phyloP scores from a whole-genome alignment of 2,113 vertebrate genomes.

The Pluvianellus socialis region DNA sequence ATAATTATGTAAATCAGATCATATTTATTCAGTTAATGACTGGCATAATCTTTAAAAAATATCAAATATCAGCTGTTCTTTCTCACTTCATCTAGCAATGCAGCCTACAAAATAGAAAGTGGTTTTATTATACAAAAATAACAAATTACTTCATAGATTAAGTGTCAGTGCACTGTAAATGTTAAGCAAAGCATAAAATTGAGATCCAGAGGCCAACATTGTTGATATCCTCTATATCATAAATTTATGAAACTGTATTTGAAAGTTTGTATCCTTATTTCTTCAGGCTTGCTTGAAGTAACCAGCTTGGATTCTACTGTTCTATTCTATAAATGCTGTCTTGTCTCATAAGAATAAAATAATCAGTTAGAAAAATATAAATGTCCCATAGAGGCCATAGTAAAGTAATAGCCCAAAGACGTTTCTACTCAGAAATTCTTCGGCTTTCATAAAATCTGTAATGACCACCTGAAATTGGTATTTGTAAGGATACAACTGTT shows the following conservation, averaged over 20 bases:
- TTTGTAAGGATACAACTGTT: neutral
- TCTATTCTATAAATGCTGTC: neutral
- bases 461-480: neutral
- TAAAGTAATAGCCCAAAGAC: neutral
- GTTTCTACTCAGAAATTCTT: neutral
- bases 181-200: slow-evolving; percentile 33
- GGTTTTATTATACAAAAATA: neutral
- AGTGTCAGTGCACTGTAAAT: neutral
- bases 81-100: neutral
- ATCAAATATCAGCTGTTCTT: neutral
- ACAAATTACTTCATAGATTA: neutral
- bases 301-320: neutral
- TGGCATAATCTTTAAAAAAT: neutral
- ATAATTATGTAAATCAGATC: neutral
- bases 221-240: neutral
- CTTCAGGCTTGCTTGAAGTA: neutral
- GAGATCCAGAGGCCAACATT: neutral
- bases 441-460: neutral
- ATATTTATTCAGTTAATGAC: neutral
- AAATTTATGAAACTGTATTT: neutral
- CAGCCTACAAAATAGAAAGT: neutral
- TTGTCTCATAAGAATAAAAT: neutral
- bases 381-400: neutral
- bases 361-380: neutral
- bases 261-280: neutral